Conservation (phyloP, 2,113 vertebrate species). For the Notarius quadriscutis region DNA sequence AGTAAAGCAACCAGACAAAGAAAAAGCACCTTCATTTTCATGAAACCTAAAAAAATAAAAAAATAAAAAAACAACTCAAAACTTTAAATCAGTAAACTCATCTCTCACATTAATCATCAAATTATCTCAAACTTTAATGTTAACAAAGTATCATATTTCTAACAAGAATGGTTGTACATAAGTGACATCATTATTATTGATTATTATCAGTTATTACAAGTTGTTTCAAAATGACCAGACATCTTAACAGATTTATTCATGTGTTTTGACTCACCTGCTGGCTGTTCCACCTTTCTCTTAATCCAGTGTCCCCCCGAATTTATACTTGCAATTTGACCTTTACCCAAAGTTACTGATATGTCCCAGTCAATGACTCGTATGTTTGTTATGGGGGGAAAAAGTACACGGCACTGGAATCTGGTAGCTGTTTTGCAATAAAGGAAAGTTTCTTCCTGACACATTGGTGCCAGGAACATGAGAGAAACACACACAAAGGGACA, state of each 20-base stretch:
- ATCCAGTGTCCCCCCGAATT: background rate
- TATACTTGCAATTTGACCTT: background rate
- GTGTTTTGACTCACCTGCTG: background rate
- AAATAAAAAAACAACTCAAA: too few relatives aligned
- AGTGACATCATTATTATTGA: background rate
- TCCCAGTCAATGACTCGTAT: background rate
- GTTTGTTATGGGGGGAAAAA: background rate
- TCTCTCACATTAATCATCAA: background rate
- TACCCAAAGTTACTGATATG: background rate
- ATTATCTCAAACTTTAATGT: background rate
- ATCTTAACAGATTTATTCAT: background rate
- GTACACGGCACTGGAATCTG: too few relatives aligned
- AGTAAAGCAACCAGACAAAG: conserved; percentile 3
- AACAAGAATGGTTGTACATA: background rate
- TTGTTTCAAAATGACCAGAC: background rate
- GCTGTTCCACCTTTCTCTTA: background rate
- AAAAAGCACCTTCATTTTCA: background rate
- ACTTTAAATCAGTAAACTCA: background rate
- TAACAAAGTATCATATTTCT: background rate
- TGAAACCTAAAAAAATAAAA: background rate
- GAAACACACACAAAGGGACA: too few relatives aligned
- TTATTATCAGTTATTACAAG: background rate
- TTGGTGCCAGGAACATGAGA: too few relatives aligned
- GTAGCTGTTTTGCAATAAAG: background rate
- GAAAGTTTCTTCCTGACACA: background rate